Conservation (phyloP, 2,797 vertebrate genomes). For the Alectoris magna region DNA sequence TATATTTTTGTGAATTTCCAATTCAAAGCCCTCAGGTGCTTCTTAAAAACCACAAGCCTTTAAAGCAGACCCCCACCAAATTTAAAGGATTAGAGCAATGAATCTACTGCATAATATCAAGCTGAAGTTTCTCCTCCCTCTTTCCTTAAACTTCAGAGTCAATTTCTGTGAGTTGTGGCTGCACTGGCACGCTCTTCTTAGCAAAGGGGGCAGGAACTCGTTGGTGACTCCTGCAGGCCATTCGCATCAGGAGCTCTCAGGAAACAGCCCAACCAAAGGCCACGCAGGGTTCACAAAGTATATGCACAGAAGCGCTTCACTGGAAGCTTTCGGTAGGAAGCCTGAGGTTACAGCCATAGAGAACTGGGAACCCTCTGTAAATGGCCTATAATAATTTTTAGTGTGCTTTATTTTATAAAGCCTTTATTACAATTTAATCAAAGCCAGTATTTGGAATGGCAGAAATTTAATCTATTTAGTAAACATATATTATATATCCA, state of each 20-base stretch:
- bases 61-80: not conserved
- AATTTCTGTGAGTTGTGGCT: not conserved
- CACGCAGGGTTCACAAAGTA: not conserved
- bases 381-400: not conserved
- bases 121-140: not conserved
- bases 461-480: not conserved
- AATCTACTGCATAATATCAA: not conserved
- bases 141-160: not conserved
- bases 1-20: not conserved
- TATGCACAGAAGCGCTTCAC: not conserved
- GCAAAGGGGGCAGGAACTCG: not conserved
- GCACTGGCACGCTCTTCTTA: not conserved
- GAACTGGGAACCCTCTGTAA: not conserved
- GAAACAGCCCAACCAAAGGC: not conserved
- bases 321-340: not conserved
- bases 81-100: not conserved
- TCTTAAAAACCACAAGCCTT: not conserved
- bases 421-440: not conserved
- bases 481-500: not conserved
- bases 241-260: not conserved
- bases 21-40: not conserved
- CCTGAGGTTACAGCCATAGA: not conserved
- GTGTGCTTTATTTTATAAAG: not conserved
- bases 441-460: not conserved
- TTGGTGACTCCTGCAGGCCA: not conserved